Base-by-base conservation (phyloP, 1,140 invertebrate species). In the Tribolium castaneum region DNA sequence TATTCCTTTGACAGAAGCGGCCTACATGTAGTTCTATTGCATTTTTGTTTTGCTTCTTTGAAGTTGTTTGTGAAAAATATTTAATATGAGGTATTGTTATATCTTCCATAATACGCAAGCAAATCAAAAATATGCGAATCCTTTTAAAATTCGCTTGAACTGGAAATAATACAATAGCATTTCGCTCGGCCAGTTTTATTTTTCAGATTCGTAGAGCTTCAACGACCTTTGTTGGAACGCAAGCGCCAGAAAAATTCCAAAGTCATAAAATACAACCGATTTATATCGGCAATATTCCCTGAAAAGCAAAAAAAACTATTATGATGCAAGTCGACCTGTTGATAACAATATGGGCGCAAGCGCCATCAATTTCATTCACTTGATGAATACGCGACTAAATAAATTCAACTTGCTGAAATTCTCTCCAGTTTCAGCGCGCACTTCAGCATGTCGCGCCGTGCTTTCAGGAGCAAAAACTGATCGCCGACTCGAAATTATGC, bases 361-460 rank as follows among this genome's bases (percentile, higher is more conserved):
- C 59, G 59, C 59, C 30, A 35, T 35, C 59, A 66, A 59, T 66
- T 66, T 35, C 59, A 66, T 66, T 66, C 59, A 66, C 14, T 66
- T 66, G 59, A 66, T 35, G 59, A 66, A 66, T 35, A 66, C 59
- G 25, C 25, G 59, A 66, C 25, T 35, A 66, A 66, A 66, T 66
- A 66, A 66, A 66, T 66, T 66, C 59, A 35, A 66, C 30, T 35
- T 14, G 59, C 30, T 66, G 59, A 66, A 66, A 66, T 5, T 22
- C 30, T n/a, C n/a, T 66, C 35, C 30, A 66, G 59, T 66, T 66
- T 66, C 59, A 34, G 59, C 59, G 59, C 59, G 59, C 14, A 35
- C 59, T 34, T 35, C 59, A 66, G 14, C 9, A 35, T 66, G 59
- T 35, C 14, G 30, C 30, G 59, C 14, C 30, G 30, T 66, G 10